A percentile compares a stretch with the other conserved stretches of the same genome.
Conservation (phyloP, 2,888 invertebrate species). For the Caenorhabditis panamensis region DNA sequence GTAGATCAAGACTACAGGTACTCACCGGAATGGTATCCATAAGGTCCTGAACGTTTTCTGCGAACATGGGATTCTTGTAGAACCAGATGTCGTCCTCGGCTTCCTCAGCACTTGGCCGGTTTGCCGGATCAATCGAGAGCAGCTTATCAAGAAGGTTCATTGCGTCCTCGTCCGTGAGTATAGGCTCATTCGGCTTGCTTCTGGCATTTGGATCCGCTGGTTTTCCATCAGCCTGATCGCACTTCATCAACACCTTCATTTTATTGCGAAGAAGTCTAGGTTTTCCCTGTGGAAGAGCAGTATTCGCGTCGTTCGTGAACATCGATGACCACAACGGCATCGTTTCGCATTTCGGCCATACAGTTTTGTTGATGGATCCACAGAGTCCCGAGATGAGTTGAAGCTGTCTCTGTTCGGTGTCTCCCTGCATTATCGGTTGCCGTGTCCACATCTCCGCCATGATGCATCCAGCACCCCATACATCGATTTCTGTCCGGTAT, state of each 20-base stretch:
- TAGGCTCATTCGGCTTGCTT: no score
- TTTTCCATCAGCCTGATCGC: constrained; percentile 81
- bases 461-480: constrained; percentile 94
- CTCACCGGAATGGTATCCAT: constrained; percentile 65
- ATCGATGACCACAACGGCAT: constrained; percentile 91
- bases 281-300: constrained; percentile 89
- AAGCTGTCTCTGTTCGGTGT: constrained; percentile 95
- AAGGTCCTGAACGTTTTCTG: constrained; percentile 83
- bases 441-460: constrained; percentile 99
- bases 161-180: constrained; percentile 84
- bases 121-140: constrained; percentile 92
- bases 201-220: not conserved
- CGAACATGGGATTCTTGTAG: constrained; percentile 98
- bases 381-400: constrained; percentile 95
- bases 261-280: constrained; percentile 85
- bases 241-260: constrained; percentile 90
- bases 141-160: constrained; percentile 94
- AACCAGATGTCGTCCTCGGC: constrained; percentile 95
- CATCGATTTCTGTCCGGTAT: constrained; percentile 96
- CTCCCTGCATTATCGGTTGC: constrained; percentile 87
- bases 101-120: constrained; percentile 91
- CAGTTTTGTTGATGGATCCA: constrained; percentile 92
- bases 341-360: constrained; percentile 86
- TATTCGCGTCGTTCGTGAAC: constrained; percentile 72
- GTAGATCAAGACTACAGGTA: no score